A percentile compares a stretch with the other conserved stretches of the same genome.
Evolutionary conservation across 1,140 invertebrate genomes (phyloP).

Genomic region (Chironomus striatipennis): DNA sequence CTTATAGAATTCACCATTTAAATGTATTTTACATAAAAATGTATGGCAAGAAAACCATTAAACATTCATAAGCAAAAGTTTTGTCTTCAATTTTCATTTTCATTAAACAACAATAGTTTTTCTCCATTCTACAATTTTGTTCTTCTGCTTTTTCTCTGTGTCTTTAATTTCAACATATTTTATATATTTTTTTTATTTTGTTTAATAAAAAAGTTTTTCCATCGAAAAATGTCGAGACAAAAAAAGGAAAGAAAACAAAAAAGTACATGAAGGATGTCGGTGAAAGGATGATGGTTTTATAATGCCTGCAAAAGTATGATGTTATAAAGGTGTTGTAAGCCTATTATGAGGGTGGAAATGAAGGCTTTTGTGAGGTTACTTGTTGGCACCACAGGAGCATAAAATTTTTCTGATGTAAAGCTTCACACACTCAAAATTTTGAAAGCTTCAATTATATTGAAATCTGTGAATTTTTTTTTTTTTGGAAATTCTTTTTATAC

Average conservation of each 20-base stretch:
- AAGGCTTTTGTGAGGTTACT: too few relatives aligned
- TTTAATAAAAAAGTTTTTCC: neutral
- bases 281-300: neutral
- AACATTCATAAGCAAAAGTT: constrained; percentile 8
- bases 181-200: neutral
- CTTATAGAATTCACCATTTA: neutral
- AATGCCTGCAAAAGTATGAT: neutral
- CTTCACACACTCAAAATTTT: too few relatives aligned
- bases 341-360: neutral
- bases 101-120: neutral
- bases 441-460: too few relatives aligned
- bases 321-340: constrained; percentile 1
- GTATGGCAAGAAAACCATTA: neutral
- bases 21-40: too few relatives aligned
- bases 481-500: too few relatives aligned
- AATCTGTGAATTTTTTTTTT: too few relatives aligned
- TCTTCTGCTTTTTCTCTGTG: neutral
- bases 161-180: neutral
- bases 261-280: neutral
- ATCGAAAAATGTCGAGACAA: neutral
- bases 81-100: neutral
- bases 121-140: neutral
- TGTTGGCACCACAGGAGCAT: too few relatives aligned
- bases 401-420: too few relatives aligned
- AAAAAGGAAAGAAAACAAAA: neutral